These are phyloP conservation scores for Dermolepida albohirtum DNA, from an alignment of 2,888 invertebrate genomes.

Conservation along the genomic window DNA sequence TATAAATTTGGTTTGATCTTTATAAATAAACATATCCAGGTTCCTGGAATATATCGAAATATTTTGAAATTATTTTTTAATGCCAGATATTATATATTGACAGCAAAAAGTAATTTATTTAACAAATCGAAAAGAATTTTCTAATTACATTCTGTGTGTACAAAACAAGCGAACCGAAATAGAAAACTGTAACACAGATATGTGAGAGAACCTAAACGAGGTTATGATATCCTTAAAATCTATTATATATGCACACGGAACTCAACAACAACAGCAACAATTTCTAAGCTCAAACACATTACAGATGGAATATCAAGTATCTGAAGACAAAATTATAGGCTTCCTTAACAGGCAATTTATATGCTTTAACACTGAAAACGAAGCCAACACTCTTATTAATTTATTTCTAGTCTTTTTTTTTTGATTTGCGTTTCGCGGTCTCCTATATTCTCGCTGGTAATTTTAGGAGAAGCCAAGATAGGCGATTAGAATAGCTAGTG, in stretches of 20 bases:
- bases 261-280: constrained; percentile 19
- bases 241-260: constrained; percentile 13
- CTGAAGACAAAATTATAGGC: constrained; percentile 34
- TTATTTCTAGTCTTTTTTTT: constrained; percentile 12
- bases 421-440: background rate
- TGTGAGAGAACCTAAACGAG: too few relatives aligned
- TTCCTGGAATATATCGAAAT: too few relatives aligned
- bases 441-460: constrained; percentile 16
- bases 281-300: constrained; percentile 19
- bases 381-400: constrained; percentile 23
- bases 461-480: constrained; percentile 17
- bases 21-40: too few relatives aligned
- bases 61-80: too few relatives aligned
- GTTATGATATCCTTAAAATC: background rate
- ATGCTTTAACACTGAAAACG: constrained; percentile 21
- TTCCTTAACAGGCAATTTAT: constrained; percentile 29
- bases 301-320: constrained; percentile 26
- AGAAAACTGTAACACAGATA: too few relatives aligned
- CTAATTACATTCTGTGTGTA: too few relatives aligned
- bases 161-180: too few relatives aligned
- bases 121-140: too few relatives aligned
- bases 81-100: too few relatives aligned
- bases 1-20: too few relatives aligned
- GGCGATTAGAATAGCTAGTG: constrained; percentile 19
- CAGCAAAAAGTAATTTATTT: too few relatives aligned